Base-by-base conservation (phyloP, 2,113 vertebrate genomes). In the Vanacampus margaritifer region DNA sequence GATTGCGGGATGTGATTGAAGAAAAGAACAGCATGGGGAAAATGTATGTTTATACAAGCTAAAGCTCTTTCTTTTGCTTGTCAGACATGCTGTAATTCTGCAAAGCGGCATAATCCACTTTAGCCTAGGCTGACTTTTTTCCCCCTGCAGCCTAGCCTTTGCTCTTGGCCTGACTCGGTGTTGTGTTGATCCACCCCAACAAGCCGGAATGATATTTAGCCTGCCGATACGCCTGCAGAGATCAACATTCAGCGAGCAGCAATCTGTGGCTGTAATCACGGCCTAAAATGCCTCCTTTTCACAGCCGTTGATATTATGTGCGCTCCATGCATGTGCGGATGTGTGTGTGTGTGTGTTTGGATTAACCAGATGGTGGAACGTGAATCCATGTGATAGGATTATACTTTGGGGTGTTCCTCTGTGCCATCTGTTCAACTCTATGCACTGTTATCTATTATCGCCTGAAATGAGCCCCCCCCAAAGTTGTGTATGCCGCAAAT, bases 371-470 rank as follows among this genome's bases (percentile, higher is more conserved):
- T 98, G 95, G 94, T 91, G 92, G 92, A 93, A 94, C 92, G 94
- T 92, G 93, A 94, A 94, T 95, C 93, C 91, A 92, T 93, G 92
- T 96, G 94, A 98, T 94, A 96, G 94, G 94, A 96, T 98, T 97
- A 97, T 95, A 93, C 92, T 94, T 95, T 93, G 94, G 92, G 92
- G 91, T 93, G 91, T 91, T 94, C 93, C 93, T 94, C 90, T 36
- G 84, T 88, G 94, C 94, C 94, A 95, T 97, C 94, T 97, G 95
- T 92, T 94, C 91, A 80, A 82, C 84, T 84, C 64, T 78, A 73
- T 64, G 83, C 82, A 64, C 83, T 82, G 83, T 83, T 90, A 83
- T 86, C 84, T 88, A 88, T 88, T 85, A 84, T 79, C 54, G 78
- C 79, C 81, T 83, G 71, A 86, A 87, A 87, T 76, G 83, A 78